Base-by-base conservation (phyloP, 2,113 vertebrate genomes). In the Sylvia atricapilla region DNA sequence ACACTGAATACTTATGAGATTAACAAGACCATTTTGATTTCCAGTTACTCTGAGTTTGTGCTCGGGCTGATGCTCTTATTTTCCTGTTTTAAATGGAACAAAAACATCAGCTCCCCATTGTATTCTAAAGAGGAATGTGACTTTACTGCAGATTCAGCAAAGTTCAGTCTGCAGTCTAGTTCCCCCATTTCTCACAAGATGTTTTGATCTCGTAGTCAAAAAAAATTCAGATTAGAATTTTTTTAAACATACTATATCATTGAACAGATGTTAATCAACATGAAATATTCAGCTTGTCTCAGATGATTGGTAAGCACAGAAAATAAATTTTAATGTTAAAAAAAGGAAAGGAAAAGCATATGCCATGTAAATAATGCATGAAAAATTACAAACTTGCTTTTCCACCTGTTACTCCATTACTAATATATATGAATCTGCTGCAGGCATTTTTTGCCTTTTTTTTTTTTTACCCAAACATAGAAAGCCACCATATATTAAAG, bases 211-310 rank as follows among this genome's bases (percentile, higher is more conserved):
- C 55, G 66, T 15, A 80, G 21, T 69, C 7, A 92, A 94, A 86
- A 79, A 88, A 30, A 66, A 28, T 15, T 81, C 72, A 56, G 47
- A 95, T 90, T 18, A 85, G 22, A 72, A 37, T 50, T 93, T 86
- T 91, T 91, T 84, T 30, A 79, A 87, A 50, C 12, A 78, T 82
- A 28, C 70, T 75, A 1, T 46, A 92, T 82, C 50, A 88, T 4
- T 50, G 85, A 94, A 27, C 41, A 76, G 46, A 95, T 60, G 62
- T 33, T 82, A 84, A 82, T 60, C 58, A 93, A 35, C 79, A 60
- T 87, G 84, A 89, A 95, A 94, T 87, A 95, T 68, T 95, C 30
- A 95, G 75, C 49, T 91, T 93, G 55, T 52, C 89, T 96, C 75
- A 92, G 78, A 30, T 16, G 15, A 96, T 53, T 86, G 55, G 77